Conservation (phyloP, 2,113 vertebrate species). For the Pseudonaja textilis region DNA sequence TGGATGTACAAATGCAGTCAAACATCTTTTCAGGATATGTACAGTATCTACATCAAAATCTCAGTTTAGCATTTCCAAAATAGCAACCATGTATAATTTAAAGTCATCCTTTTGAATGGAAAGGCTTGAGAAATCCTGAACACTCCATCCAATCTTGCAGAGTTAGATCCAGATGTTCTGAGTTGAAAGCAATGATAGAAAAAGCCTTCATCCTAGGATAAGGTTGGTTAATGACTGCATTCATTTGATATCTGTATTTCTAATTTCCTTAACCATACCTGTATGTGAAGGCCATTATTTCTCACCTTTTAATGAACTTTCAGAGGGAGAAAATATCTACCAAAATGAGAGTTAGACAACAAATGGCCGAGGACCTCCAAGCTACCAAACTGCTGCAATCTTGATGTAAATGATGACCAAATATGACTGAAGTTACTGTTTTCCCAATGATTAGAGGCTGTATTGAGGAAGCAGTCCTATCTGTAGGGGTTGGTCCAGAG, state of each 20-base stretch:
- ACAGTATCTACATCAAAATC: constrained; percentile 1
- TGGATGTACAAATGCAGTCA: constrained; percentile 28
- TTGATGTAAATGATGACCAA: background rate
- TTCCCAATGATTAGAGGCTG: background rate
- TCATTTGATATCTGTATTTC: background rate
- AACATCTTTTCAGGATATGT: constrained; percentile 20
- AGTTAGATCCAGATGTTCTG: constrained; percentile 4
- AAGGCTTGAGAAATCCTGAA: background rate
- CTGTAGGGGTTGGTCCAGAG: background rate
- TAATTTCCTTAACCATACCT: background rate
- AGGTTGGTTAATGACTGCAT: background rate
- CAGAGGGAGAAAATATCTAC: background rate
- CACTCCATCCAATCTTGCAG: constrained; percentile 7
- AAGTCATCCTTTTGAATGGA: background rate
- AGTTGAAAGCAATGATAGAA: constrained; percentile 11
- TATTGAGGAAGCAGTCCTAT: background rate
- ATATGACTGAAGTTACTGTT: background rate
- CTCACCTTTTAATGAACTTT: background rate
- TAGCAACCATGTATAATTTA: constrained; percentile 18
- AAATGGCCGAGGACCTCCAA: background rate
- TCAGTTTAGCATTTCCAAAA: constrained; percentile 13
- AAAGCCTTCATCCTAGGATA: background rate
- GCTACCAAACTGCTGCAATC: background rate
- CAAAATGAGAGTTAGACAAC: background rate
- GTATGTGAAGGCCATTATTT: background rate